These are phyloP conservation scores for Nibea coibor DNA, from an alignment of 2,113 vertebrate genomes.

Conservation along the genomic window DNA sequence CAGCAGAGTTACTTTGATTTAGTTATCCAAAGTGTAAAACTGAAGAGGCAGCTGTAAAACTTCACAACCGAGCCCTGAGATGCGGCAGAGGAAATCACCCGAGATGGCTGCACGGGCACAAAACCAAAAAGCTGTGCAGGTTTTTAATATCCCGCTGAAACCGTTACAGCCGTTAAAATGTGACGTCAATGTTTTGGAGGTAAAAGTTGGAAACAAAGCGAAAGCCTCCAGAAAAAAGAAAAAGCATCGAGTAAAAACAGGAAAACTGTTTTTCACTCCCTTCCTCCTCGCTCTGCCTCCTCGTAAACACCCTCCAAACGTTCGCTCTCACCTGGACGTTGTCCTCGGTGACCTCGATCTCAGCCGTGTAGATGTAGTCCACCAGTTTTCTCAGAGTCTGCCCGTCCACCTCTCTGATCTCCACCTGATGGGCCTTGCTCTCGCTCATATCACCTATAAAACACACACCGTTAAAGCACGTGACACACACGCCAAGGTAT, in stretches of 20 bases:
- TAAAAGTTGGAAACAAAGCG: not conserved
- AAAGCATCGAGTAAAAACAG: not conserved
- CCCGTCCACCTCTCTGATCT: conserved; percentile 95
- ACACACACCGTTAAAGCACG: conserved; percentile 12
- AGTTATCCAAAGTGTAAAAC: conserved; percentile 20
- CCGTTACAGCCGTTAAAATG: not conserved
- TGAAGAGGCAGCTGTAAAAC: not conserved
- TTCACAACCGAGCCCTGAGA: not conserved
- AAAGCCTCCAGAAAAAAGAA: not conserved
- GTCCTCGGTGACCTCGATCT: conserved; percentile 96
- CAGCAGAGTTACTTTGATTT: not conserved
- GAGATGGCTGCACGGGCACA: not conserved
- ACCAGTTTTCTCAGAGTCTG: conserved; percentile 92
- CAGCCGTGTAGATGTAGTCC: conserved; percentile 96
- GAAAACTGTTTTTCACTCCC: not conserved
- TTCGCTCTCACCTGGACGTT: conserved; percentile 90
- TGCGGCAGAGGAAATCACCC: not conserved
- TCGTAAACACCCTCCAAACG: not conserved
- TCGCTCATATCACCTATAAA: conserved; percentile 95
- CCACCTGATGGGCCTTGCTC: conserved; percentile 94
- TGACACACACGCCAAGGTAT: not conserved
- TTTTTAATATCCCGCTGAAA: not conserved
- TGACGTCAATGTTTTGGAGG: not conserved
- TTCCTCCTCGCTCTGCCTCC: not conserved
- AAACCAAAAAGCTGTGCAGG: not conserved